A percentile compares a stretch with the other conserved stretches of the same genome.
Conservation (phyloP, 2,797 vertebrate species). For the Pangasius larnaudii region DNA sequence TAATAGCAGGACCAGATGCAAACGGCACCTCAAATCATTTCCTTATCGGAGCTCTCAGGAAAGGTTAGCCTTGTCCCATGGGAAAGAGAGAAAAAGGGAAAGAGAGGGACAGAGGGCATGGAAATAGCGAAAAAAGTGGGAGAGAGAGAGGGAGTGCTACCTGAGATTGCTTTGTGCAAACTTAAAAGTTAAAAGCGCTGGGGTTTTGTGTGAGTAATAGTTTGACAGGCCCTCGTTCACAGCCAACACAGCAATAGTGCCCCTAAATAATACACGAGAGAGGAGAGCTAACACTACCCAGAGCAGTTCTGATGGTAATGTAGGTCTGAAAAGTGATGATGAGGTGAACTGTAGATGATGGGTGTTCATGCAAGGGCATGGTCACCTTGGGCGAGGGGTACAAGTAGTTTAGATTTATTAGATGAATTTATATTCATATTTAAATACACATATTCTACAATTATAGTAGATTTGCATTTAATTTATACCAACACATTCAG, state of each 20-base stretch:
- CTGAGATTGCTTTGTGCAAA: conserved; percentile 61
- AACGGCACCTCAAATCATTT: conserved; percentile 47
- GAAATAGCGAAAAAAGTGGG: neutral
- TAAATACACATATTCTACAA: neutral
- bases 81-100: conserved; percentile 13
- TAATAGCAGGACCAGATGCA: conserved; percentile 45
- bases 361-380: neutral
- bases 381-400: neutral
- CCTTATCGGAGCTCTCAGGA: conserved; percentile 58
- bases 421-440: neutral
- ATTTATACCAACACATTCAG: neutral
- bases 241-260: conserved; percentile 61
- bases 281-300: neutral
- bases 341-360: conserved; percentile 48
- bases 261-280: conserved; percentile 75
- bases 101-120: conserved; percentile 10
- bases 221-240: conserved; percentile 34
- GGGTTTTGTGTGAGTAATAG: neutral
- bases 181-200: conserved; percentile 60
- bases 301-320: conserved; percentile 55
- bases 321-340: conserved; percentile 58
- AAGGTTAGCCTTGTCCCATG: conserved; percentile 47
- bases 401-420: neutral
- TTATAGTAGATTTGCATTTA: neutral
- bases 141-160: conserved; percentile 27